Percentiles rank a stretch among this genome's conserved stretches.
Evolutionary conservation across 2,888 invertebrate genomes (phyloP).

Genomic region (Neocrepidodera transversa): DNA sequence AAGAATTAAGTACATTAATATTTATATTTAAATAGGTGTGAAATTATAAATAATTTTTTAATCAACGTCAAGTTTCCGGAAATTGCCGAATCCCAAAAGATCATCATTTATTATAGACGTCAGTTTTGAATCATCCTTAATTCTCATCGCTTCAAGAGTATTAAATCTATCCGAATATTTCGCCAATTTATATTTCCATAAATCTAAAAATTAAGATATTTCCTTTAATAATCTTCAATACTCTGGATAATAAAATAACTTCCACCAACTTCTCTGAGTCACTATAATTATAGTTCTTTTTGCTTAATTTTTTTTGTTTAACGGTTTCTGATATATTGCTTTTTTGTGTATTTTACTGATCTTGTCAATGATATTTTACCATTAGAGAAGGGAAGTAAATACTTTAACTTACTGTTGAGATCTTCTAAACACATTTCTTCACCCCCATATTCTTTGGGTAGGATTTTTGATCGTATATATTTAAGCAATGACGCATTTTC

Average conservation of each 20-base stretch:
- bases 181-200: slow-evolving; percentile 38
- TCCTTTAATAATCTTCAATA: not conserved
- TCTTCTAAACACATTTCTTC: slow-evolving; percentile 62
- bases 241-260: not conserved
- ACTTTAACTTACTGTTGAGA: slow-evolving; percentile 61
- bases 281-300: not conserved
- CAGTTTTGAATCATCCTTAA: slow-evolving; percentile 40
- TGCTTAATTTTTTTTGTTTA: not conserved
- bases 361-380: not conserved
- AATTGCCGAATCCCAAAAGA: slow-evolving; percentile 45
- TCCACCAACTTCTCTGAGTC: not conserved
- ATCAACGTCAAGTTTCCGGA: slow-evolving; percentile 38
- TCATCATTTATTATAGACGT: slow-evolving; percentile 39
- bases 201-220: slow-evolving; percentile 31
- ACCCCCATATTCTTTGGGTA: slow-evolving; percentile 50
- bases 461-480: slow-evolving; percentile 38
- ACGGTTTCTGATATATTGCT: not conserved
- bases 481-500: slow-evolving; percentile 35
- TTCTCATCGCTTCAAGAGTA: slow-evolving; percentile 35
- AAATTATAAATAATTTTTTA: not conserved
- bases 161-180: slow-evolving; percentile 43
- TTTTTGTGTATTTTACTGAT: not conserved
- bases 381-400: not conserved
- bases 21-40: no score
- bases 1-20: no score